phyloP scores from a whole-genome alignment of 2,797 vertebrate species.

The Schizothorax lantsangensis region DNA sequence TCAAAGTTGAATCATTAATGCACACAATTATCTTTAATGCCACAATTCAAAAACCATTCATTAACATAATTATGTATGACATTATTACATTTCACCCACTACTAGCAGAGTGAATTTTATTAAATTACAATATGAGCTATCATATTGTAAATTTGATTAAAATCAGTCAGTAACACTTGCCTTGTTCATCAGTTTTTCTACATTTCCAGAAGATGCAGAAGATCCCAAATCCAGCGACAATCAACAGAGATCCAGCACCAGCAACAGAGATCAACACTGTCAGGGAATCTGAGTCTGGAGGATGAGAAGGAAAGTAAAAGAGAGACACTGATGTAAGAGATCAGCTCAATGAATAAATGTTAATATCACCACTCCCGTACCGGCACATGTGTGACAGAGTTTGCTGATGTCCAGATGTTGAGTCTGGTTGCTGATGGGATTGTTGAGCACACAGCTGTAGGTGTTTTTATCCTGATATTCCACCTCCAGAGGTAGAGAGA shows the following conservation, averaged over 20 bases:
- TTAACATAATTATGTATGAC: background rate
- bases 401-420: accelerated
- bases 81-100: background rate
- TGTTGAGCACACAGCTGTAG: too few species aligned
- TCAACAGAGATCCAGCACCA: background rate
- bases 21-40: background rate
- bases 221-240: background rate
- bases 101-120: background rate
- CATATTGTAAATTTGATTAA: background rate
- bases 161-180: background rate
- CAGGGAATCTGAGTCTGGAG: background rate
- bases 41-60: background rate
- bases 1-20: background rate
- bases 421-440: too few species aligned
- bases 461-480: too few species aligned
- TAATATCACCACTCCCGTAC: too few species aligned
- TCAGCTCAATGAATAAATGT: background rate
- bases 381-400: too few species aligned
- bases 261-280: background rate
- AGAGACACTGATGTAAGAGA: background rate
- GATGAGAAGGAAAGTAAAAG: background rate
- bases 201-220: background rate
- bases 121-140: background rate
- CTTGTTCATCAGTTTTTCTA: background rate
- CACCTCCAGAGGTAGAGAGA: too few species aligned